These are phyloP conservation scores for Trichonephila clavipes DNA, from an alignment of 1,140 invertebrate species.

Conservation along the genomic window DNA sequence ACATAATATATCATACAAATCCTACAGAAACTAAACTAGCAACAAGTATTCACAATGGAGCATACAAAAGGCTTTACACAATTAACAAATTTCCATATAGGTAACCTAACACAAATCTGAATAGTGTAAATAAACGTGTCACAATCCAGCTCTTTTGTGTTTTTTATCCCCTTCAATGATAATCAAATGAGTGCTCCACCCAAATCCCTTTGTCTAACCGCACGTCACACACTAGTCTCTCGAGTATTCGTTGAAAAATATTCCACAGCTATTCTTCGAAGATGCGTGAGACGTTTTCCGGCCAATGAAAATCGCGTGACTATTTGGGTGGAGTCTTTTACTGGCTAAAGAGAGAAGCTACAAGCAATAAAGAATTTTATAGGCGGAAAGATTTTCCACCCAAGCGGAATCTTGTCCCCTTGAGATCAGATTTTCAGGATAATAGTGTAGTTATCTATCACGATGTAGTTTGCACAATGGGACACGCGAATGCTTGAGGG, in stretches of 20 bases:
- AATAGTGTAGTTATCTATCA: conserved; percentile 68
- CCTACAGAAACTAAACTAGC: neutral
- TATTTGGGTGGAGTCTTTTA: conserved; percentile 13
- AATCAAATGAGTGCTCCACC: conserved; percentile 33
- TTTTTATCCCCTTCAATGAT: neutral
- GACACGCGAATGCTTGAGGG: neutral
- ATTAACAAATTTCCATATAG: neutral
- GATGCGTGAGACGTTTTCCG: conserved; percentile 33
- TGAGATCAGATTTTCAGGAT: conserved; percentile 62
- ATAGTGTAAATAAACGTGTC: conserved; percentile 31
- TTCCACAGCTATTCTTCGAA: neutral
- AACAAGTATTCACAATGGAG: neutral
- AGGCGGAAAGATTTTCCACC: conserved; percentile 63
- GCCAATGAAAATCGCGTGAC: conserved; percentile 57
- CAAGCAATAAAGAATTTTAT: conserved; percentile 72
- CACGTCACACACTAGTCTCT: conserved; percentile 23
- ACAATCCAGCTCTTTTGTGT: neutral
- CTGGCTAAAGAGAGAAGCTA: neutral
- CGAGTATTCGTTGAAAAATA: conserved; percentile 40
- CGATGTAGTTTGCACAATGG: neutral
- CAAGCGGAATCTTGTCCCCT: conserved; percentile 66
- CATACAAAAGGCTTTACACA: neutral
- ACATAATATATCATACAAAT: too few relatives aligned
- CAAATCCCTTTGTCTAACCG: conserved; percentile 43
- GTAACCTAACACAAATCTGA: neutral